Evolutionary conservation across 2,797 vertebrate species (phyloP).

Genomic region (Rhinatrema bivittatum): DNA sequence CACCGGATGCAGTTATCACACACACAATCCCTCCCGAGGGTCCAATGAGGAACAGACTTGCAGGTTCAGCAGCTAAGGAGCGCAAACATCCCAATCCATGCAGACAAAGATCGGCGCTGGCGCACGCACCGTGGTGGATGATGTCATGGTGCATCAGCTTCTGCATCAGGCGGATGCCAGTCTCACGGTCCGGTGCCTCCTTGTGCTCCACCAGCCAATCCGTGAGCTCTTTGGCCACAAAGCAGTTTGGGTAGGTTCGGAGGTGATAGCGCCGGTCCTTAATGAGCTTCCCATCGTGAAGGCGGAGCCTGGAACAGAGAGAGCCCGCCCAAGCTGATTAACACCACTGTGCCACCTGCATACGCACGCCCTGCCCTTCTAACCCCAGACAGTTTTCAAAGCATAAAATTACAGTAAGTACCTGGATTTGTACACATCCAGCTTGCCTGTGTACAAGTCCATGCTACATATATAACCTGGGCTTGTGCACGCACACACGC

Average conservation of each 20-base stretch:
- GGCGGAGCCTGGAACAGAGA: conserved; percentile 53
- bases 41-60: too few relatives aligned
- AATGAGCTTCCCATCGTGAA: conserved; percentile 78
- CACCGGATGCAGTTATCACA: too few relatives aligned
- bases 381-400: too few relatives aligned
- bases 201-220: conserved; percentile 77
- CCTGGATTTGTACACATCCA: not conserved
- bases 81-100: too few relatives aligned
- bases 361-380: too few relatives aligned
- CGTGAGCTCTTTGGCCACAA: conserved; percentile 73
- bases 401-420: not conserved
- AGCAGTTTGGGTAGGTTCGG: conserved; percentile 78
- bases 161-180: conserved; percentile 70
- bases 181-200: conserved; percentile 67
- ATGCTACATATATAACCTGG: too few relatives aligned
- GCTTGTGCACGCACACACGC: too few relatives aligned
- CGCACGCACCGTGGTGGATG: conserved; percentile 75
- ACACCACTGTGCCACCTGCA: too few relatives aligned
- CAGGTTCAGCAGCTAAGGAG: too few relatives aligned
- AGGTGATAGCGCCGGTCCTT: conserved; percentile 75
- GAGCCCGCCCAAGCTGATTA: not conserved
- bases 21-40: too few relatives aligned
- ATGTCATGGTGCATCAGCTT: conserved; percentile 80
- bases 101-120: too few relatives aligned
- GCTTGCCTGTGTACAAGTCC: too few relatives aligned